Evolutionary conservation across 1,140 invertebrate species (phyloP).

Genomic region (Diachasma alloeum): DNA sequence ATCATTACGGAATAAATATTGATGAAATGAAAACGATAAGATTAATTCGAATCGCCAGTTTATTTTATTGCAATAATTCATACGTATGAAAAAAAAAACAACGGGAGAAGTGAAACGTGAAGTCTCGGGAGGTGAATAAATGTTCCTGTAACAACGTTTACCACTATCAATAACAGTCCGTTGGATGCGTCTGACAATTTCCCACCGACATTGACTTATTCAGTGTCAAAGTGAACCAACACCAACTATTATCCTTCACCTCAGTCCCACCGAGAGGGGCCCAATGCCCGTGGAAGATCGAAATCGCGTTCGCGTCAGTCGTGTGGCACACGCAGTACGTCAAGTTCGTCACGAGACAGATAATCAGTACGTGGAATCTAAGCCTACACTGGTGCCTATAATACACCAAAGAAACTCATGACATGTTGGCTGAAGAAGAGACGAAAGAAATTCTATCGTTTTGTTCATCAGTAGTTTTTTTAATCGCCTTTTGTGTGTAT

Average conservation of each 20-base stretch:
- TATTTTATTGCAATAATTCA: background rate
- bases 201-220: slow-evolving; percentile 27
- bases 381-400: background rate
- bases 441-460: background rate
- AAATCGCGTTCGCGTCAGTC: slow-evolving; percentile 1
- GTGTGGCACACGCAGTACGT: slow-evolving; percentile 27
- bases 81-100: background rate
- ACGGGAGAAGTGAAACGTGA: background rate
- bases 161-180: slow-evolving; percentile 13
- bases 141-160: background rate
- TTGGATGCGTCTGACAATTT: slow-evolving; percentile 3
- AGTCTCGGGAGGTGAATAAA: background rate
- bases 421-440: slow-evolving; percentile 4
- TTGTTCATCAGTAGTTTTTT: background rate
- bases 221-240: slow-evolving; percentile 21
- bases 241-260: background rate
- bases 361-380: slow-evolving; percentile 20
- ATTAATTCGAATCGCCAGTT: background rate
- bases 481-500: background rate
- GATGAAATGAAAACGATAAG: too few relatives aligned
- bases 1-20: too few relatives aligned
- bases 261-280: background rate
- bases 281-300: background rate
- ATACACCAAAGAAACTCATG: background rate
- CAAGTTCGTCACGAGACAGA: slow-evolving; percentile 23